Conservation (phyloP, 2,888 invertebrate genomes). For the Tetanocera ferruginea region DNA sequence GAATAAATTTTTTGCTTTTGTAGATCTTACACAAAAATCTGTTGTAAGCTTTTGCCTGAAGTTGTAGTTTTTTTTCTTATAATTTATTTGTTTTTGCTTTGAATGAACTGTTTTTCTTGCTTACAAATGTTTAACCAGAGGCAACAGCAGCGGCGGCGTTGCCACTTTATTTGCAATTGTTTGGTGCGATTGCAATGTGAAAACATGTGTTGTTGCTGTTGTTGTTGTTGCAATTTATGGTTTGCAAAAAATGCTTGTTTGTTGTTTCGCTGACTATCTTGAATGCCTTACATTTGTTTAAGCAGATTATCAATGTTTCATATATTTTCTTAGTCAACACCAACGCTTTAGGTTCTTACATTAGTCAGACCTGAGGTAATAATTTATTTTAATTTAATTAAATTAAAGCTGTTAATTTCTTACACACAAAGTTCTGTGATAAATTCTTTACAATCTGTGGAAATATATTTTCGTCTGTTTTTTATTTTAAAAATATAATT, state of each 20-base stretch:
- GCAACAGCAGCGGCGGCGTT: not conserved
- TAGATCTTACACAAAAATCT: not conserved
- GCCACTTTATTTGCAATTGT: conserved; percentile 28
- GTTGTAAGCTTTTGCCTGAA: not conserved
- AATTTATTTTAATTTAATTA: too few species aligned
- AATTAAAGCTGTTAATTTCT: too few species aligned
- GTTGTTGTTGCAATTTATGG: not conserved
- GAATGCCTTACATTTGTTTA: not conserved
- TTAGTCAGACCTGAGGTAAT: too few species aligned
- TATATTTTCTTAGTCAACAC: too few species aligned
- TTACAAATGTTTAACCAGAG: conserved; percentile 11
- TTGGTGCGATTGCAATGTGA: not conserved
- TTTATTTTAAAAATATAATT: too few species aligned
- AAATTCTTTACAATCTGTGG: too few species aligned
- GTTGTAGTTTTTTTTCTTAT: not conserved
- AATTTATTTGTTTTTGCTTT: not conserved
- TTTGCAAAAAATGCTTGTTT: not conserved
- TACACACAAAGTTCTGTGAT: too few species aligned
- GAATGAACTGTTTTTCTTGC: conserved; percentile 2
- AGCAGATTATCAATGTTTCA: too few species aligned
- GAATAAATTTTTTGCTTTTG: not conserved
- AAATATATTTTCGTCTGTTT: too few species aligned
- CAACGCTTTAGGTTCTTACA: too few species aligned
- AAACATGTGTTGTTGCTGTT: not conserved
- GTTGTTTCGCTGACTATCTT: not conserved